Evolutionary conservation across 1,140 invertebrate genomes (phyloP).

Genomic region (Aphidius ervi): DNA sequence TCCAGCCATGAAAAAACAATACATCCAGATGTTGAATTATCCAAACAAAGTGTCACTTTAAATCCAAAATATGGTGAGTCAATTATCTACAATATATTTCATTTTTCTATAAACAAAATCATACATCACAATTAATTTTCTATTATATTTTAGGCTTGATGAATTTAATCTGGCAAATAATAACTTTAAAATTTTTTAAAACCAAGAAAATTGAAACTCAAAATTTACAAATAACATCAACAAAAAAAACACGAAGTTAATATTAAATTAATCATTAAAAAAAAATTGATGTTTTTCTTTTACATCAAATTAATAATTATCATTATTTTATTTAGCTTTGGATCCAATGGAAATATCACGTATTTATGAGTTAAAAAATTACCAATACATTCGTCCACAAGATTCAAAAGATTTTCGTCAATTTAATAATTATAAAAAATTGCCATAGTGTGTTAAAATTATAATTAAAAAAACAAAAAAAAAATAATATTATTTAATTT

Average conservation of each 20-base stretch:
- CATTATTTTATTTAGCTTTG: constrained; percentile 22
- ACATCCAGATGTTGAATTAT: constrained; percentile 22
- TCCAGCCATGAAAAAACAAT: constrained; percentile 22
- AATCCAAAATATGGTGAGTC: constrained; percentile 18
- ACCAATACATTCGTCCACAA: constrained; percentile 29
- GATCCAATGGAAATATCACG: constrained; percentile 19
- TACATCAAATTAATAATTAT: not conserved
- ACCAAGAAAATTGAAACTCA: not conserved
- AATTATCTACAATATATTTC: no score
- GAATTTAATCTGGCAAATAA: not conserved
- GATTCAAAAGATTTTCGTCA: constrained; percentile 23
- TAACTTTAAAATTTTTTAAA: no score
- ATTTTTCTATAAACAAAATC: no score
- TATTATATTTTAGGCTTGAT: no score
- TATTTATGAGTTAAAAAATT: constrained; percentile 41
- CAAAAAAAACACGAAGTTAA: not conserved
- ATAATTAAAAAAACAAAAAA: no score
- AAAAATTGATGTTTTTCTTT: not conserved
- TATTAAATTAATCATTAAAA: not conserved
- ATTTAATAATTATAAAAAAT: no score
- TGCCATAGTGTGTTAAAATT: no score
- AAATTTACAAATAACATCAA: not conserved
- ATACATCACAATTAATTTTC: no score
- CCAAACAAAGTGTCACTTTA: constrained; percentile 14
- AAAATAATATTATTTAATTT: no score